Conservation (phyloP, 2,797 vertebrate species). For the Varecia variegata region DNA sequence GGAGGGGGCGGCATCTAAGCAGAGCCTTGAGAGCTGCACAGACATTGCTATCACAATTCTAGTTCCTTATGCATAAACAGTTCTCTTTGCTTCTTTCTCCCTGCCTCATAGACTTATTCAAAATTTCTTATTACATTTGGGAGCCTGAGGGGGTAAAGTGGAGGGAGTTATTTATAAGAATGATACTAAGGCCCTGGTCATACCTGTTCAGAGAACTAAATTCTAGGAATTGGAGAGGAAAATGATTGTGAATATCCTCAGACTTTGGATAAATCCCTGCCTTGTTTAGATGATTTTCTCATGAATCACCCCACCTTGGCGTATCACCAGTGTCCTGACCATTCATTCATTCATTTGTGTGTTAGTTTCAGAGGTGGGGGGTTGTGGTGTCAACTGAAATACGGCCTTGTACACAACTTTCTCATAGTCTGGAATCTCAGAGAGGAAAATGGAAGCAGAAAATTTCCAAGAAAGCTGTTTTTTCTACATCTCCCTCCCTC, state of each 20-base stretch:
- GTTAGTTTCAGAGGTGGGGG: not conserved
- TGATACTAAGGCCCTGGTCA: not conserved
- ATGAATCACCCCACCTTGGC: not conserved
- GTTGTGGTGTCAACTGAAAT: not conserved
- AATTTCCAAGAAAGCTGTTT: not conserved
- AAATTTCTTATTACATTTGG: not conserved
- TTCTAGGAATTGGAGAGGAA: not conserved
- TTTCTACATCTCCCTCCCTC: not conserved
- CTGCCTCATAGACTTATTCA: not conserved
- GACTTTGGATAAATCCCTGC: not conserved
- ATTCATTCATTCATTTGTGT: not conserved
- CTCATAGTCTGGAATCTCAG: not conserved
- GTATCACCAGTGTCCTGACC: not conserved
- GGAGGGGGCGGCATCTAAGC: not conserved
- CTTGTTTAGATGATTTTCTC: not conserved
- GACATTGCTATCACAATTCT: not conserved
- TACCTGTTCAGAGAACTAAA: not conserved
- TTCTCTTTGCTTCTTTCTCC: not conserved
- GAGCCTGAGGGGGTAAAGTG: not conserved
- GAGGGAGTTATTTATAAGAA: not conserved
- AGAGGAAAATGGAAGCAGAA: not conserved
- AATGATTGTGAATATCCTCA: not conserved
- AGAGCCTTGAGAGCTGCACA: not conserved
- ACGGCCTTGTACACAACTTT: not conserved
- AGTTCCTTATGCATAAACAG: not conserved